These are phyloP conservation scores for Hylia prasina DNA, from an alignment of 2,113 vertebrate species.

Conservation along the genomic window DNA sequence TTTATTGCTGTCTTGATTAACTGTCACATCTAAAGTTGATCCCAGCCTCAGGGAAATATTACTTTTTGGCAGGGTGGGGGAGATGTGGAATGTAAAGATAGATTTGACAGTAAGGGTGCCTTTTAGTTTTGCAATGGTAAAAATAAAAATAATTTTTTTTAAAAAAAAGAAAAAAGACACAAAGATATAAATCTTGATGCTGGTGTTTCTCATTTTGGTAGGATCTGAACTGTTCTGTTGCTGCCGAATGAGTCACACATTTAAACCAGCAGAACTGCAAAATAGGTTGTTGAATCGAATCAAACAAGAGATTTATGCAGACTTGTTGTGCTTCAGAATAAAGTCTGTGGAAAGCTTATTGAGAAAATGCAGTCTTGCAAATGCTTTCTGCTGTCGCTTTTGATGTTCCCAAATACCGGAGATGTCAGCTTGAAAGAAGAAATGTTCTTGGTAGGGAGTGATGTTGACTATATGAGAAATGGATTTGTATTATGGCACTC, in stretches of 20 bases:
- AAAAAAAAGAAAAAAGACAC: background rate
- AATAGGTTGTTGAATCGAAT: background rate
- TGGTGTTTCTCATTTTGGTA: background rate
- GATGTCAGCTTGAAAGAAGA: slow-evolving; percentile 8
- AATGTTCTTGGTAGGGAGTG: background rate
- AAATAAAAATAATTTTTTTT: background rate
- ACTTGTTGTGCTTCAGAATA: background rate
- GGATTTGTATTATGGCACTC: background rate
- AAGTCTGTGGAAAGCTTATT: background rate
- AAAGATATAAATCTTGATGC: background rate
- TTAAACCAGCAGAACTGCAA: background rate
- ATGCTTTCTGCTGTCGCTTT: slow-evolving; percentile 4
- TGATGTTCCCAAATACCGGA: background rate
- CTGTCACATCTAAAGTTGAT: background rate
- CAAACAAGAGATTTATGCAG: background rate
- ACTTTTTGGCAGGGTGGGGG: background rate
- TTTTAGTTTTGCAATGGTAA: background rate
- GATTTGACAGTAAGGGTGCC: background rate
- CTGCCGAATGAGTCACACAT: background rate
- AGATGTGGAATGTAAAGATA: background rate
- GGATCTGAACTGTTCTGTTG: background rate
- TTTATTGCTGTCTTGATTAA: background rate
- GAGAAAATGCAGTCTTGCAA: background rate
- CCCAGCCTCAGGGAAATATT: background rate
- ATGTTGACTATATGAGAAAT: background rate